Conservation (phyloP, 30 jellyfish, hydroid and myxozoan genomes). For the Aurelia aurita complex sp. Pacific region DNA sequence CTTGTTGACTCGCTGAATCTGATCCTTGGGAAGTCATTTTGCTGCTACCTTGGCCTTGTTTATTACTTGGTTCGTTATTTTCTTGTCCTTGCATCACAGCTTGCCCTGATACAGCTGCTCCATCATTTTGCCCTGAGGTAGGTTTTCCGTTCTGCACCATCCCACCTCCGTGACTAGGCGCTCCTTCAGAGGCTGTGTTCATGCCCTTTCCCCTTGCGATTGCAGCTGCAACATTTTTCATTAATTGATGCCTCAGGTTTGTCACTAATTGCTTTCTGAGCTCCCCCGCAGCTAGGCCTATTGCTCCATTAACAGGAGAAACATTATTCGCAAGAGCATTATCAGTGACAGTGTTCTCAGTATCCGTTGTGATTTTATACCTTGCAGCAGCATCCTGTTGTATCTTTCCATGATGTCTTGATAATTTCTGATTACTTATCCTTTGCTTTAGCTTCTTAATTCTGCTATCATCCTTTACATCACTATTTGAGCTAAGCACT, state of each 20-base stretch:
- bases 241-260: conserved; percentile 48
- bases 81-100: not conserved
- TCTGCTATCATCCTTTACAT: conserved; percentile 53
- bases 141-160: conserved; percentile 3
- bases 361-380: conserved; percentile 42
- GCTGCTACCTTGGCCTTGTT: not conserved
- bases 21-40: not conserved
- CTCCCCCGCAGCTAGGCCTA: conserved; percentile 63
- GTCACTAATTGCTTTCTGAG: conserved; percentile 69
- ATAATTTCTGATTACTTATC: conserved; percentile 36
- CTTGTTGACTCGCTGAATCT: not conserved
- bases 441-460: conserved; percentile 61
- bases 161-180: not conserved
- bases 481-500: conserved; percentile 10
- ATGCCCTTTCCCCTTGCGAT: conserved; percentile 41
- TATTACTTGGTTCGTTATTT: conserved; percentile 2
- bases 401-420: conserved; percentile 36
- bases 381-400: conserved; percentile 67
- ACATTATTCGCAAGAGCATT: conserved; percentile 47
- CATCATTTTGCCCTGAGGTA: not conserved
- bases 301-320: conserved; percentile 39
- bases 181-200: not conserved
- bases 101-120: not conserved
- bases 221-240: conserved; percentile 69
- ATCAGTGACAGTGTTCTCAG: not conserved